Base-by-base conservation (phyloP, 2,888 invertebrate species). In the Euclidia mi region DNA sequence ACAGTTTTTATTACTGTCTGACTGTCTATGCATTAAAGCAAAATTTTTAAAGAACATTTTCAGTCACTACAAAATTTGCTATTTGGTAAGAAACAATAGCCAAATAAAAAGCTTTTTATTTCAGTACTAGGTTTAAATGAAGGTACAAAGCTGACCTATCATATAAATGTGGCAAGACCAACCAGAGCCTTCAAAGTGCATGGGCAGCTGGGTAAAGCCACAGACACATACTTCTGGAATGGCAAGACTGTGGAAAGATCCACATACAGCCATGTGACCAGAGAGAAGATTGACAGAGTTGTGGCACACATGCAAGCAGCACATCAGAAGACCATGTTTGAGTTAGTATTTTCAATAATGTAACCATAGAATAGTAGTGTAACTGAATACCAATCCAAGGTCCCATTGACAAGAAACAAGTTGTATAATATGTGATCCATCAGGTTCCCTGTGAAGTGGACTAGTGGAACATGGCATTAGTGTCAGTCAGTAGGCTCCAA, bases 241-340 rank as follows among this genome's bases (percentile, higher is more conserved):
- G 98, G 98, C 0, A 96, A 95, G 85, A 95, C 97, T 2, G 90
- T 97, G 0, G 96, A 97, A 76, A 96, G 95, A 73, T 94, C 97
- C 0, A 96, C 96, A 0, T 98, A 95, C 84, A 88, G 91, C 44
- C 97, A 98, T 86, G 95, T 99, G 0, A 96, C 94, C 3, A 92
- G 96, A 48, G 94, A 94, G 31, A 95, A 96, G 64, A 87, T 99
- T 3, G 98, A 98, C 71, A 95, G 95, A 56, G 85, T 98, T 12
- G 95, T 98, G 14, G 95, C 98, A 1, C 95, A 97, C 1, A 96
- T 98, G 89, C 98, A 99, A 88, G 96, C 98, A 0, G 96, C 97
- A 3, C 98, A 98, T 89, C 98, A 98, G 84, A 96, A 95, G 65
- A 96, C 97, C 82, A 98, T 98, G 97, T 98, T 96, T 85, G 95